A percentile compares a stretch with the other conserved stretches of the same genome.
Conservation (phyloP, 2,888 invertebrate genomes). For the Phortica okadai region DNA sequence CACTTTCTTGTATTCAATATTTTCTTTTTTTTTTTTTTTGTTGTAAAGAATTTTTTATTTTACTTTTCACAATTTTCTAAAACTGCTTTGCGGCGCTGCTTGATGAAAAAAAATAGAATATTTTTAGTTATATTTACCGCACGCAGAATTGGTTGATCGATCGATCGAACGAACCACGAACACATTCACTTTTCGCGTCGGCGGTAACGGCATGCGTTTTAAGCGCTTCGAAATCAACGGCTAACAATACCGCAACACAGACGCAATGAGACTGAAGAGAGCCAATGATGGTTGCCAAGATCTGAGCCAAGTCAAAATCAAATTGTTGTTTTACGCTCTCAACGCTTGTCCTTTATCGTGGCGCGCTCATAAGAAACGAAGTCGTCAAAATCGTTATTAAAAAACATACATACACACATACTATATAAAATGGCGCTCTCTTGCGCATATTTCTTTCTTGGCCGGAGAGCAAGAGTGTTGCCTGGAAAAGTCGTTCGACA, state of each 20-base stretch:
- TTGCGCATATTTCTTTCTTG: conserved; percentile 8
- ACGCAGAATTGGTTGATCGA: neutral
- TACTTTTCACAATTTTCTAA: neutral
- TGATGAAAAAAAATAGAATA: neutral
- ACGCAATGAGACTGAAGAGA: conserved; percentile 75
- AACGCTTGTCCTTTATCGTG: conserved; percentile 6
- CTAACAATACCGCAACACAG: conserved; percentile 74
- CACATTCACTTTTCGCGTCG: conserved; percentile 64
- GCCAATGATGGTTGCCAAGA: conserved; percentile 39
- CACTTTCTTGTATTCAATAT: conserved; percentile 7
- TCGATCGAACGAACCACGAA: conserved; percentile 28
- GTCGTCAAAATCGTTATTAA: neutral
- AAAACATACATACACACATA: neutral
- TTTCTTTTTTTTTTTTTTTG: conserved; percentile 9
- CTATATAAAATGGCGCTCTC: conserved; percentile 4
- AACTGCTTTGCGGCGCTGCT: neutral
- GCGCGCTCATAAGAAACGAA: neutral
- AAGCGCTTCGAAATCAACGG: neutral
- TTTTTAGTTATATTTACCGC: neutral
- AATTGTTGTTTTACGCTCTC: conserved; percentile 22
- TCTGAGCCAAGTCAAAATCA: conserved; percentile 44
- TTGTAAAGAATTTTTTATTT: neutral
- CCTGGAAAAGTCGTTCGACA: conserved; percentile 69
- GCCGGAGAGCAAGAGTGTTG: conserved; percentile 5
- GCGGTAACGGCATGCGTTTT: neutral